Base-by-base conservation (phyloP, 1,140 invertebrate species). In the Lepidurus packardi region DNA sequence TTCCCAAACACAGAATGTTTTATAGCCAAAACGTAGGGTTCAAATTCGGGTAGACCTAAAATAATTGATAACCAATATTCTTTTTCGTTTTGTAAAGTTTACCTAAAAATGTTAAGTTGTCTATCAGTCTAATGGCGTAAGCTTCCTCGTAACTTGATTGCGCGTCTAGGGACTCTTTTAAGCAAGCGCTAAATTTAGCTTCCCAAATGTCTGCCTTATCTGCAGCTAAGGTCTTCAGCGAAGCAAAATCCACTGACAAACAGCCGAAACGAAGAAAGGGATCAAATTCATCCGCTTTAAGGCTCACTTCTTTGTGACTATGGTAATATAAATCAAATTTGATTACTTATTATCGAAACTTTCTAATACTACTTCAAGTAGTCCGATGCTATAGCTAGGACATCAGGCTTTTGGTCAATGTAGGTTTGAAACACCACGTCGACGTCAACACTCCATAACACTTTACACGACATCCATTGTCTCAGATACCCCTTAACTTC, bases 1-100 rank as follows among this genome's bases (percentile, higher is more conserved):
- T 13, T 47, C 43, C 16, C 44, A 13, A 77, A 77, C 25, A 77
- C 45, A 13, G 45, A 21, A 45, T 21, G 65, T 47, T 45, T 77
- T 43, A 65, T 53, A 45, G 65, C 76, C n/a, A 75, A 7, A 7
- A 10, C 34, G 6, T 42, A 24, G 10, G 74, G 21, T 75, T 75
- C 42, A 75, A 75, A 9, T 41, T 75, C 42, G 24, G 34, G 21
- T 16, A 9, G 10, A 75, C 7, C 34, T 42, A 75, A 43, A 25
- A 42, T 41, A 42, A 16, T 75, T 13, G 7, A 43, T 10, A 75
- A 75, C 13, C 7, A 11, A 11, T 16, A 42, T 16, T 21, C 13
- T n/a, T 7, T n/a, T n/a, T n/a, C 0, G 34, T 41, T 75, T 16
- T 13, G 7, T 43, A n/a, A 13, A 24, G n/a, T 75, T 43, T 43